These are phyloP conservation scores for Zele albiditarsus DNA, from an alignment of 2,888 invertebrate genomes.

Conservation along the genomic window DNA sequence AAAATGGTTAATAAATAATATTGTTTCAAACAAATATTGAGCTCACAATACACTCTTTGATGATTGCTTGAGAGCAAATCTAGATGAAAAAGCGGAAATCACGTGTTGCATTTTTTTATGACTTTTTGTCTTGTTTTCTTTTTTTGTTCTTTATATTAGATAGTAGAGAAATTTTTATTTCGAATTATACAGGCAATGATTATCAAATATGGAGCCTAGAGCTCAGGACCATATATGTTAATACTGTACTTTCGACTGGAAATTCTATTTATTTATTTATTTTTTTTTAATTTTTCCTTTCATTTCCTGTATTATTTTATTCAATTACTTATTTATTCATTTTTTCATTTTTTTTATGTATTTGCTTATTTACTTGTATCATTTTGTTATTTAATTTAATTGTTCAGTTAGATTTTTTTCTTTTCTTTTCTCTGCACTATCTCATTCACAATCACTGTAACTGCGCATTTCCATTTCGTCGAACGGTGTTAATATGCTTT, in stretches of 20 bases:
- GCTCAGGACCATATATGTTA: constrained; percentile 48
- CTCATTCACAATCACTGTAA: background rate
- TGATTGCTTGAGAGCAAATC: constrained; percentile 8
- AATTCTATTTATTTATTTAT: constrained; percentile 38
- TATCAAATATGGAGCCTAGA: constrained; percentile 50
- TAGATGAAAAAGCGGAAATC: constrained; percentile 34
- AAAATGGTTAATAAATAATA: background rate
- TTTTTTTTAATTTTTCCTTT: background rate
- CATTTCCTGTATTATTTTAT: background rate
- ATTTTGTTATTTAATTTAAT: constrained; percentile 29
- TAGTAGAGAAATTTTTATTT: constrained; percentile 31
- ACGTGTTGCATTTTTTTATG: constrained; percentile 27
- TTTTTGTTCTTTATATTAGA: constrained; percentile 29
- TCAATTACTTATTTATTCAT: background rate
- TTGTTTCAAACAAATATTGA: background rate
- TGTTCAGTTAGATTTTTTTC: background rate
- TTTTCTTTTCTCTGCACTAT: constrained; percentile 10
- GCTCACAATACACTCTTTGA: background rate
- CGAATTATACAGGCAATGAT: constrained; percentile 42
- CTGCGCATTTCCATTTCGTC: constrained; percentile 16
- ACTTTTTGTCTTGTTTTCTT: constrained; percentile 24
- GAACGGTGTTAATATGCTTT: constrained; percentile 31
- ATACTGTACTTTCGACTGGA: constrained; percentile 44
- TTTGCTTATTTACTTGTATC: constrained; percentile 9
- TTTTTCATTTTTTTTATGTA: background rate